These are phyloP conservation scores for Heliconius hewitsoni DNA, from an alignment of 1,140 invertebrate species.

Conservation along the genomic window DNA sequence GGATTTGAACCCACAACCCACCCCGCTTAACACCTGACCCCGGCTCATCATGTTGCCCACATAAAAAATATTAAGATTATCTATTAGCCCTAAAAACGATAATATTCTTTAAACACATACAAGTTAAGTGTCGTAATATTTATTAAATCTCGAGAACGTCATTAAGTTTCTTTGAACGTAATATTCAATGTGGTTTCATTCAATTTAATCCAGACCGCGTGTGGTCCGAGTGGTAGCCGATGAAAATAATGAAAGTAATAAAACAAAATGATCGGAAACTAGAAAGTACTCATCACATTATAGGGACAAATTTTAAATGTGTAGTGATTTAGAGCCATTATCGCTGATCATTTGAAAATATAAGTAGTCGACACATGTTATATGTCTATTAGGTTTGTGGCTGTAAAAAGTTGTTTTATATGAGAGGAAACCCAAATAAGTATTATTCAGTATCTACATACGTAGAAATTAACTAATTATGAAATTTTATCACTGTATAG, in stretches of 20 bases:
- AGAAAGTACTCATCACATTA: slow-evolving; percentile 38
- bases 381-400: slow-evolving; percentile 25
- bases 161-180: slow-evolving; percentile 58
- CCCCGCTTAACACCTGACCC: too few species aligned
- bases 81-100: slow-evolving; percentile 12
- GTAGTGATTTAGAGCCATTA: slow-evolving; percentile 23
- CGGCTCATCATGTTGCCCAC: too few species aligned
- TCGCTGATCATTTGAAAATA: slow-evolving; percentile 24
- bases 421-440: background rate
- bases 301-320: slow-evolving; percentile 34
- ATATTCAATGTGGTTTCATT: slow-evolving; percentile 66
- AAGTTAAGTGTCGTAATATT: slow-evolving; percentile 43
- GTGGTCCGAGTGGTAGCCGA: slow-evolving; percentile 65
- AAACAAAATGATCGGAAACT: slow-evolving; percentile 54
- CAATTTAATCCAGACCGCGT: slow-evolving; percentile 72
- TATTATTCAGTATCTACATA: background rate
- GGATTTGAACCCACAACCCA: too few species aligned
- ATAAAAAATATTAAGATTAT: background rate
- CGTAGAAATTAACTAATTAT: background rate
- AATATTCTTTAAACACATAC: slow-evolving; percentile 18
- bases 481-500: slow-evolving; percentile 62
- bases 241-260: slow-evolving; percentile 56
- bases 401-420: slow-evolving; percentile 8
- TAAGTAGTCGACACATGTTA: slow-evolving; percentile 23
- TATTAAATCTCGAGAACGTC: slow-evolving; percentile 56